phyloP scores from a whole-genome alignment of 64 coral and sea anemone species.

The Astreopora myriophthalma region DNA sequence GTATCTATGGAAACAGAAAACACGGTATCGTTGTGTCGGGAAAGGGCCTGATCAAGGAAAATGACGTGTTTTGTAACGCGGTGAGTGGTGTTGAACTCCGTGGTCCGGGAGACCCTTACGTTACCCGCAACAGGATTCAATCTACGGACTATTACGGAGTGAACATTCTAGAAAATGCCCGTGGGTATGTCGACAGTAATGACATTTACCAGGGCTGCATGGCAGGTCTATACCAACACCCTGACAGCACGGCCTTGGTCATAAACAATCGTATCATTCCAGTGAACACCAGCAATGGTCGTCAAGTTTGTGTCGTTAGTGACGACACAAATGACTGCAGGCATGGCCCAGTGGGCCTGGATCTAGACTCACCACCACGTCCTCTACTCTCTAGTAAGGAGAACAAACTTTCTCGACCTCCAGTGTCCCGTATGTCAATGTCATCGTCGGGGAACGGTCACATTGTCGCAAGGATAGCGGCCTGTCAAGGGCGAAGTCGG shows the following conservation, averaged over 20 bases:
- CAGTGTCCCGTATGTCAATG: constrained; percentile 9
- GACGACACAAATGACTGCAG: constrained; percentile 42
- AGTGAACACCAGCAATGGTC: constrained; percentile 28
- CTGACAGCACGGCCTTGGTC: constrained; percentile 80
- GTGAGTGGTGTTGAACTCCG: constrained; percentile 74
- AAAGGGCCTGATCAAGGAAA: constrained; percentile 86
- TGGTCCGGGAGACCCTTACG: constrained; percentile 93
- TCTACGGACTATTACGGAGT: constrained; percentile 74
- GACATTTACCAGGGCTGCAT: constrained; percentile 67
- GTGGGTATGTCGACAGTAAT: constrained; percentile 84
- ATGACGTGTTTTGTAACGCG: constrained; percentile 92
- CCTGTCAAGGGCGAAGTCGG: constrained; percentile 73
- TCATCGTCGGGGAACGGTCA: constrained; percentile 36
- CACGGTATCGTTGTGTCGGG: constrained; percentile 80
- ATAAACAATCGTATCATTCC: constrained; percentile 76
- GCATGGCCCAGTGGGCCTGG: constrained; percentile 59
- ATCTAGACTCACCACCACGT: constrained; percentile 51
- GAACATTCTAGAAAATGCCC: constrained; percentile 76
- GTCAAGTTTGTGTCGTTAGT: constrained; percentile 59
- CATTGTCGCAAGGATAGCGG: constrained; percentile 64
- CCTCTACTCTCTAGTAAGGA: constrained; percentile 41
- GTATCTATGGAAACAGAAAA: constrained; percentile 91
- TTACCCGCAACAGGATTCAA: constrained; percentile 84
- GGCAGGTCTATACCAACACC: constrained; percentile 59
- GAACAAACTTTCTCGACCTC: constrained; percentile 38